A percentile compares a stretch with the other conserved stretches of the same genome.
phyloP scores from a whole-genome alignment of 2,888 invertebrate genomes.

The Drosophila yooni region DNA sequence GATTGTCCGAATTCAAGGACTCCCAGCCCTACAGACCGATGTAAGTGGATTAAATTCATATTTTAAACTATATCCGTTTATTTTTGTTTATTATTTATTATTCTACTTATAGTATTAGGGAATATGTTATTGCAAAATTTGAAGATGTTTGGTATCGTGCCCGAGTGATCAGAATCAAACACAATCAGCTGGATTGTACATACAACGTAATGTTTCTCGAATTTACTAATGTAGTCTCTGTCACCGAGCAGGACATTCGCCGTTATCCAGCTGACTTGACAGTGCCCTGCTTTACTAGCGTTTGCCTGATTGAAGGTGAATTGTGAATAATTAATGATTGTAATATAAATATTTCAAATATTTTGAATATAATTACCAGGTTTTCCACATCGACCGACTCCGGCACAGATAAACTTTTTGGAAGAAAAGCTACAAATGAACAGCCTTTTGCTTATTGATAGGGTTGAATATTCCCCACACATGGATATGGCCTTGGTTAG shows the following conservation, averaged over 20 bases:
- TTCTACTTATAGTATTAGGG: conserved; percentile 31
- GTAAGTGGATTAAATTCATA: conserved; percentile 24
- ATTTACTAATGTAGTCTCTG: conserved; percentile 32
- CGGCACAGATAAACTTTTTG: conserved; percentile 44
- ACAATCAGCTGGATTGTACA: not conserved
- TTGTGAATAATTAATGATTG: not conserved
- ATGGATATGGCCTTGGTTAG: conserved; percentile 44
- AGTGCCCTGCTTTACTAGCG: conserved; percentile 48
- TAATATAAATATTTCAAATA: not conserved
- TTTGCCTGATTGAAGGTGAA: conserved; percentile 61
- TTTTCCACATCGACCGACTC: conserved; percentile 47
- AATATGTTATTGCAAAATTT: conserved; percentile 52
- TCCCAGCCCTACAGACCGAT: conserved; percentile 51
- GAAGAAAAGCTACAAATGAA: conserved; percentile 28
- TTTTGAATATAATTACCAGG: conserved; percentile 22
- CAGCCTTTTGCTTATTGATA: conserved; percentile 48
- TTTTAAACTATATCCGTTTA: not conserved
- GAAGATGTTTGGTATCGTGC: conserved; percentile 55
- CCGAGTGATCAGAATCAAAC: conserved; percentile 43
- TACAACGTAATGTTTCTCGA: conserved; percentile 51
- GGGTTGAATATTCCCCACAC: conserved; percentile 29
- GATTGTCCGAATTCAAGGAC: conserved; percentile 32
- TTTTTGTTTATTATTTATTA: not conserved
- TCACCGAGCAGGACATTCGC: conserved; percentile 43
- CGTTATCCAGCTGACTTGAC: conserved; percentile 56